Percentiles rank a stretch among this genome's conserved stretches.
Evolutionary conservation across 2,113 vertebrate species (phyloP).

Genomic region (Ia io): DNA sequence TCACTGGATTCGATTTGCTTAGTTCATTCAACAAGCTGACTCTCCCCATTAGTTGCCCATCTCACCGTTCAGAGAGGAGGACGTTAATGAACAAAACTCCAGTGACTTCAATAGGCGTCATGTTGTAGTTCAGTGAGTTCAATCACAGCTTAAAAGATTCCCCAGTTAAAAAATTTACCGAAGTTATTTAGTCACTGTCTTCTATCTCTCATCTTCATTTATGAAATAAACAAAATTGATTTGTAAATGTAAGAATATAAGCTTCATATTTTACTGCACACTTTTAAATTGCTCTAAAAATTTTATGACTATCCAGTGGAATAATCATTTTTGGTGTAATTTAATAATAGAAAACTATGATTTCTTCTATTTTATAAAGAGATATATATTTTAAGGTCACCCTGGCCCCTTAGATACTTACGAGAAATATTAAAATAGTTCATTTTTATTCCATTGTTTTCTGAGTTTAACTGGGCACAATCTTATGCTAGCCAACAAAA

Average conservation of each 20-base stretch:
- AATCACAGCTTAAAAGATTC: background rate
- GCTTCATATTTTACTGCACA: background rate
- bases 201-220: background rate
- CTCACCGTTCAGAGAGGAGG: background rate
- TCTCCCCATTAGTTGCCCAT: background rate
- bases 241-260: background rate
- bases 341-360: background rate
- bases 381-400: background rate
- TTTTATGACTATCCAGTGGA: background rate
- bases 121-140: background rate
- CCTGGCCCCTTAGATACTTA: background rate
- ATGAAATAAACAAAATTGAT: background rate
- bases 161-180: background rate
- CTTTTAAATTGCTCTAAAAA: background rate
- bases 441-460: background rate
- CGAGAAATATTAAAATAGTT: background rate
- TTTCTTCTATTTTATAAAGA: slow-evolving; percentile 4
- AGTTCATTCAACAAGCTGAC: background rate
- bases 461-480: background rate
- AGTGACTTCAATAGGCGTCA: background rate
- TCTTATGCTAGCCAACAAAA: background rate
- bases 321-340: background rate
- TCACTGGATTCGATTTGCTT: background rate
- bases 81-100: background rate
- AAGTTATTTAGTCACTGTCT: background rate